Evolutionary conservation across 2,888 invertebrate species (phyloP).

Genomic region (Nomada ferruginata): DNA sequence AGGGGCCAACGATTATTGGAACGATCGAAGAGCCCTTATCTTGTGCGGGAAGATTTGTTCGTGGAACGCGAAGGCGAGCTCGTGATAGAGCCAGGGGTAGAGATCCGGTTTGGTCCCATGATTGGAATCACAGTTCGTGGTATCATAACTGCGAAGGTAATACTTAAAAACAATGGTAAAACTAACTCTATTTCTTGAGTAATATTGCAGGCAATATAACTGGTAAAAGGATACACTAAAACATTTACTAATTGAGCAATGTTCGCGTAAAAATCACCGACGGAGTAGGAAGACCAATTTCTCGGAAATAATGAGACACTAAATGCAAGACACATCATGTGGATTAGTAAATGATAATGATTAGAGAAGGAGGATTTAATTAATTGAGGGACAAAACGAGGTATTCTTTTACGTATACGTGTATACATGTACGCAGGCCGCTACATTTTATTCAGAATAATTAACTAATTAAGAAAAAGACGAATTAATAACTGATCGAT

Average conservation of each 20-base stretch:
- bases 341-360: too few species aligned
- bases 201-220: too few species aligned
- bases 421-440: too few species aligned
- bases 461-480: not conserved
- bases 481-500: too few species aligned
- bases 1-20: constrained; percentile 86
- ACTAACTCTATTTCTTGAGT: not conserved
- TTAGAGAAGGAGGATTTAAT: too few species aligned
- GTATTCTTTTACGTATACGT: too few species aligned
- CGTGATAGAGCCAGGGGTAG: constrained; percentile 95
- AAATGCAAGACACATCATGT: too few species aligned
- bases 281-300: not conserved
- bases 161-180: not conserved
- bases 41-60: constrained; percentile 91
- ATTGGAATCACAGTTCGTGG: constrained; percentile 97
- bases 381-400: too few species aligned
- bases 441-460: too few species aligned
- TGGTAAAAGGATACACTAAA: not conserved
- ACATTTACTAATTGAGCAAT: not conserved
- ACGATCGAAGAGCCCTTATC: constrained; percentile 89
- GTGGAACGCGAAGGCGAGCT: constrained; percentile 92
- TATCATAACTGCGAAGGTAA: constrained; percentile 94
- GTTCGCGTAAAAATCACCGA: not conserved
- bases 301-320: not conserved
- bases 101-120: constrained; percentile 95